phyloP scores from a whole-genome alignment of 2,113 vertebrate genomes.

The Dipodomys stephensi region DNA sequence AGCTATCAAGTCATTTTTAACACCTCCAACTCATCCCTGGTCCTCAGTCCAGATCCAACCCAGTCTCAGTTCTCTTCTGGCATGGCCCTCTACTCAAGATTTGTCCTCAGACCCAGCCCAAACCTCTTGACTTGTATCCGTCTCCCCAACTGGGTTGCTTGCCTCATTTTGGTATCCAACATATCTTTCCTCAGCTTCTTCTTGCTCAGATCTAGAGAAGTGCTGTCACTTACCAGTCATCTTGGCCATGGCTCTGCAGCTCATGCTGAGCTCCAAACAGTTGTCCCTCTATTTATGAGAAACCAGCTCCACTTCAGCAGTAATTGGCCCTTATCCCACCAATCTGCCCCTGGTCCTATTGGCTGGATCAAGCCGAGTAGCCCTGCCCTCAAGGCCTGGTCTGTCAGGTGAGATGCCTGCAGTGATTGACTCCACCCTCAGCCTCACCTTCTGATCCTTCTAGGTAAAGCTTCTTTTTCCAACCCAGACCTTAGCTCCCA shows the following conservation, averaged over 20 bases:
- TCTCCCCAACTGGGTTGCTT: not conserved
- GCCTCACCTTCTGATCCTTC: not conserved
- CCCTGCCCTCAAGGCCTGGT: not conserved
- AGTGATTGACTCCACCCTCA: not conserved
- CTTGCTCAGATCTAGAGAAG: not conserved
- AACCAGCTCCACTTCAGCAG: not conserved
- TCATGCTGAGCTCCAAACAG: not conserved
- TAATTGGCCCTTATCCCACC: not conserved
- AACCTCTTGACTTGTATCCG: fast-evolving
- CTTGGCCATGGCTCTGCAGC: not conserved
- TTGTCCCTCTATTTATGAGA: slow-evolving; percentile 21
- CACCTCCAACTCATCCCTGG: not conserved
- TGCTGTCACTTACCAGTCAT: slow-evolving; percentile 57
- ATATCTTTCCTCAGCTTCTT: not conserved
- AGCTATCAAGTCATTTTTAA: not conserved
- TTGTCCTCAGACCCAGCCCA: not conserved
- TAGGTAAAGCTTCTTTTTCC: not conserved
- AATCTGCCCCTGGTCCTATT: not conserved
- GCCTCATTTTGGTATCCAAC: fast-evolving
- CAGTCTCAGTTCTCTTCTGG: not conserved
- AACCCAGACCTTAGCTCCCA: not conserved
- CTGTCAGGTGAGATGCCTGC: not conserved
- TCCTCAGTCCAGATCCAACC: too few relatives aligned
- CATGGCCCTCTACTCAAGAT: not conserved
- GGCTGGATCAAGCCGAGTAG: not conserved